phyloP scores from a whole-genome alignment of 2,797 vertebrate genomes.

The Balearica regulorum region DNA sequence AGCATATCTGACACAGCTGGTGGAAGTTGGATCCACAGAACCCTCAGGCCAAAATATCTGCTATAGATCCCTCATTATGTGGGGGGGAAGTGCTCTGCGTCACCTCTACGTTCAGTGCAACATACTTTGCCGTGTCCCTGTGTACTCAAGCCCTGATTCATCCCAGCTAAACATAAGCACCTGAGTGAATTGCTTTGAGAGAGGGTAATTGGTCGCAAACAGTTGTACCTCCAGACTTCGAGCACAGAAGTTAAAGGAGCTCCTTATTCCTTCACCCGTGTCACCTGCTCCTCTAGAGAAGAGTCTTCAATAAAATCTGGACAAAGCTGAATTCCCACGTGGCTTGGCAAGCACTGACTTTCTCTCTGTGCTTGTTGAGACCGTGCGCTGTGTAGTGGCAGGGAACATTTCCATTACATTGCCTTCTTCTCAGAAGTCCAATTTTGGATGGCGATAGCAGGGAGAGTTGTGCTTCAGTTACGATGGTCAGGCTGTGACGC shows the following conservation, averaged over 20 bases:
- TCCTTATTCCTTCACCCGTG: not conserved
- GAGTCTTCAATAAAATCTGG: not conserved
- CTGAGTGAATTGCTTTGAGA: not conserved
- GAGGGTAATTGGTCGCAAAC: not conserved
- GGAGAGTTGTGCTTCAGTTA: not conserved
- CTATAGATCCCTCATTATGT: not conserved
- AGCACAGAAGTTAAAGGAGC: not conserved
- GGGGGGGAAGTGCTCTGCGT: not conserved
- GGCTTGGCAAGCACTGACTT: not conserved
- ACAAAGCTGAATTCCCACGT: not conserved
- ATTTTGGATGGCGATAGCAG: not conserved
- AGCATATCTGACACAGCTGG: not conserved
- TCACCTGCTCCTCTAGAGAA: not conserved
- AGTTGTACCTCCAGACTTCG: not conserved
- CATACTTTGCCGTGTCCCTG: not conserved
- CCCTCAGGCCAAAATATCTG: not conserved
- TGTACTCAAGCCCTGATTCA: not conserved
- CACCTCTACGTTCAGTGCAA: not conserved
- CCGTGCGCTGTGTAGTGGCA: accelerated
- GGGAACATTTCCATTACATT: not conserved
- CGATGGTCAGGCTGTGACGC: not conserved
- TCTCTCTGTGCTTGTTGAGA: not conserved
- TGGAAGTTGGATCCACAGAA: not conserved
- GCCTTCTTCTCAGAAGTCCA: not conserved
- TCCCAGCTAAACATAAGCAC: not conserved